Evolutionary conservation across 2,888 invertebrate genomes (phyloP).

Genomic region (Carpatolechia fugitivella): DNA sequence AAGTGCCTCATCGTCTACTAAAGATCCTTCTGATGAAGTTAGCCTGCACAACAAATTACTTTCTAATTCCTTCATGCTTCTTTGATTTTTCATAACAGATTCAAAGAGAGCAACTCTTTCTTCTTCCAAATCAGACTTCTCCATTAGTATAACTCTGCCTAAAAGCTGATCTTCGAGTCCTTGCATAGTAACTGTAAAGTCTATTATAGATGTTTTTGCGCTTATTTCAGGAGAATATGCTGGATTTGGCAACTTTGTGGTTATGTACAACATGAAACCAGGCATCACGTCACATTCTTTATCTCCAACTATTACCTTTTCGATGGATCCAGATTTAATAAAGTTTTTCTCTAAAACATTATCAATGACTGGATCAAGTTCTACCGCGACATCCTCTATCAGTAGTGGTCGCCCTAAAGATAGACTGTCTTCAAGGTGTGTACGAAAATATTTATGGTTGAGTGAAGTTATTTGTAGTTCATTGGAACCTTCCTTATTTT

Average conservation of each 20-base stretch:
- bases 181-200: constrained; percentile 98
- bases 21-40: constrained; percentile 94
- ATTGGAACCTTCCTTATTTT: constrained; percentile 93
- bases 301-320: constrained; percentile 96
- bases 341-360: constrained; percentile 98
- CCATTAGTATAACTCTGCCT: constrained; percentile 96
- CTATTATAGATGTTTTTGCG: constrained; percentile 97
- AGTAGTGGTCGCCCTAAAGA: constrained; percentile 93
- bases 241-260: constrained; percentile 97
- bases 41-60: constrained; percentile 94
- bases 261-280: constrained; percentile 96
- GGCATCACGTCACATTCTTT: constrained; percentile 98
- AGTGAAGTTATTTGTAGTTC: constrained; percentile 95
- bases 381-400: constrained; percentile 96
- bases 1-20: constrained; percentile 97
- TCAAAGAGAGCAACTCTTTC: constrained; percentile 95
- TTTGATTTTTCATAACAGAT: constrained; percentile 97
- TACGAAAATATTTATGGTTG: constrained; percentile 97
- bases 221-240: constrained; percentile 98
- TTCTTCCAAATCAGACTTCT: constrained; percentile 96
- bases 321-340: constrained; percentile 97
- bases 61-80: constrained; percentile 97
- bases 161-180: constrained; percentile 97
- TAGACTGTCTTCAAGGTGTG: constrained; percentile 92
- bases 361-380: constrained; percentile 96